Evolutionary conservation across 1,140 invertebrate genomes (phyloP), one percentile per base, ranked within the genome.

Genomic region (Eupristina koningsbergeri): DNA sequence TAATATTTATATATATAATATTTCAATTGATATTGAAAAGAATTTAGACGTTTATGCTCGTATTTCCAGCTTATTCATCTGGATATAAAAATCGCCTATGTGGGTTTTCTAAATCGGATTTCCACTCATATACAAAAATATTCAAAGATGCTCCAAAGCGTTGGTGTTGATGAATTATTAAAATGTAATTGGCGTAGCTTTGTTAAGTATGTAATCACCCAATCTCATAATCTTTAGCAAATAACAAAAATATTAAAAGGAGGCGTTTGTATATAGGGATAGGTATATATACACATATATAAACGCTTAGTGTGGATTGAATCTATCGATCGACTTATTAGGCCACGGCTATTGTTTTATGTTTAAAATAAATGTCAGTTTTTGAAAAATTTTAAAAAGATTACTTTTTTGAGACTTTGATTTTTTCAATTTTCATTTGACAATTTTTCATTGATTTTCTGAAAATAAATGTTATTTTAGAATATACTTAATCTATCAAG

Each of bases 201-300:
- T 22, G 19, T 39, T 3, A 26, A 26, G 47, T 58, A 58, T 47
- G 78, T 73, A 79, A 76, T 64, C 71, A 45, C 61, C 41, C 77
- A 84, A 84, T 84, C 83, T 78, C 47, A 41, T 80, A 81, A 81
- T 84, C 83, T 69, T 74, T 47, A 75, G 82, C 75, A 58, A 77
- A 84, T 47, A 80, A 67, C 13, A 3, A 39, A 36, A 36, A 19
- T 34, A 17, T 3, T 8, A 9, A n/a, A n/a, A 34, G 45, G 22
- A 41, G 22, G n/a, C 29, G 36, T 36, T 67, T 39, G 53, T 58
- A 17, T 67, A 67, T 3, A 36, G 34, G 13, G 36, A 36, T 67
- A 67, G 7, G 29, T 11, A n/a, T n/a, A n/a, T n/a, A n/a, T n/a
- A n/a, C n/a, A n/a, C n/a, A n/a, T n/a, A n/a, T n/a, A n/a, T n/a